These are phyloP conservation scores for Cyclargus thomasi DNA, from an alignment of 1,140 invertebrate species.

Conservation along the genomic window DNA sequence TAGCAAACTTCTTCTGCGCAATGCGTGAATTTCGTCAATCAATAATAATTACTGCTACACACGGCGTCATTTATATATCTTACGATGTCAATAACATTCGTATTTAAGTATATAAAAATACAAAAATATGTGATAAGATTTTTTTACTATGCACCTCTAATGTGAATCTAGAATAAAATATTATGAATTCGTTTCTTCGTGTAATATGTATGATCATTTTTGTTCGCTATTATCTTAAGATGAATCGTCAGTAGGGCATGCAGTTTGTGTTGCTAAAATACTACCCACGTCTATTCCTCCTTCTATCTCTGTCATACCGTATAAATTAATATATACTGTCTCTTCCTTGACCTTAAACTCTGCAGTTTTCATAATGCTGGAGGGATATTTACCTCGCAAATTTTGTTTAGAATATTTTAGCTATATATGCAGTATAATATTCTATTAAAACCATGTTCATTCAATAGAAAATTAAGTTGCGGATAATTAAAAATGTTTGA, in stretches of 20 bases:
- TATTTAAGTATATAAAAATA: too few relatives aligned
- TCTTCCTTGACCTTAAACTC: slow-evolving; percentile 62
- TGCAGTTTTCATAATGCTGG: slow-evolving; percentile 38
- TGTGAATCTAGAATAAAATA: too few relatives aligned
- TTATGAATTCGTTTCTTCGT: too few relatives aligned
- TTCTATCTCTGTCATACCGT: slow-evolving; percentile 21
- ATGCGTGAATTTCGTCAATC: slow-evolving; percentile 40
- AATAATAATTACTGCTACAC: slow-evolving; percentile 43
- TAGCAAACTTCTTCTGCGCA: slow-evolving; percentile 29
- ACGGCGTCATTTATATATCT: slow-evolving; percentile 30
- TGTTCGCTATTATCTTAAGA: neutral
- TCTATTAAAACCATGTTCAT: neutral
- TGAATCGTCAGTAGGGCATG: neutral
- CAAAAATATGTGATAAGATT: neutral
- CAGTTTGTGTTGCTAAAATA: slow-evolving; percentile 1
- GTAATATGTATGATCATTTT: neutral
- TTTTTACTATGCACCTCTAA: too few relatives aligned
- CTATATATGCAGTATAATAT: neutral
- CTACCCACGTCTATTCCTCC: slow-evolving; percentile 11
- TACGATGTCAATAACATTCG: neutral
- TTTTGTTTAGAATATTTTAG: slow-evolving; percentile 8
- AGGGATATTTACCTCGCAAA: slow-evolving; percentile 24
- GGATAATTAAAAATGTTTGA: neutral
- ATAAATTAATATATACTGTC: slow-evolving; percentile 27
- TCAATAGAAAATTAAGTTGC: neutral